These are phyloP conservation scores for Rhynchophorus ferrugineus DNA, from an alignment of 1,140 invertebrate genomes.

Conservation along the genomic window DNA sequence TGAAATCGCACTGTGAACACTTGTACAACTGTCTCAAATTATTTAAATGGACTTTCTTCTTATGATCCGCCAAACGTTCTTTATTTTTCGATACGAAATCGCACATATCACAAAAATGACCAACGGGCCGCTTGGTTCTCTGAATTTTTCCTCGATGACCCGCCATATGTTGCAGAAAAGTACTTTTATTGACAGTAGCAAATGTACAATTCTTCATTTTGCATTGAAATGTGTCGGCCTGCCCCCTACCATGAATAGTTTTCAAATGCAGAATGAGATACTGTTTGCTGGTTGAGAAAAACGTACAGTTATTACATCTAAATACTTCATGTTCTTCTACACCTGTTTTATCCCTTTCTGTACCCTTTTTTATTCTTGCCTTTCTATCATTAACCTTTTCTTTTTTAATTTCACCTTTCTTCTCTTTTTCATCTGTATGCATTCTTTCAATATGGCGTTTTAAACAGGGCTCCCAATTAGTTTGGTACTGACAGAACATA, in stretches of 20 bases:
- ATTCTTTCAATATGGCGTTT: slow-evolving; percentile 16
- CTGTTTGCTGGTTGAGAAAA: slow-evolving; percentile 16
- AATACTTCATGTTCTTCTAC: slow-evolving; percentile 1
- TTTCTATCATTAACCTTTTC: neutral
- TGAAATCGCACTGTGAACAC: slow-evolving; percentile 16
- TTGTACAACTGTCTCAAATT: slow-evolving; percentile 9
- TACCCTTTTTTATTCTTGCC: neutral
- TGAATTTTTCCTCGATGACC: slow-evolving; percentile 13
- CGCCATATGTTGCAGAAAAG: slow-evolving; percentile 13
- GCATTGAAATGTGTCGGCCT: slow-evolving; percentile 5
- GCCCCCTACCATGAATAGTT: slow-evolving; percentile 4
- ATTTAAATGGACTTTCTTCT: slow-evolving; percentile 7
- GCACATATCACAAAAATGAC: slow-evolving; percentile 18
- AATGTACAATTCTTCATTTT: slow-evolving; percentile 17
- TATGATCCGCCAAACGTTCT: slow-evolving; percentile 11
- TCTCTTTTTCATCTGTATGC: slow-evolving; percentile 12
- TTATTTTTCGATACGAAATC: slow-evolving; percentile 17
- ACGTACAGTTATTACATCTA: slow-evolving; percentile 17
- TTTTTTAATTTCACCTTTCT: neutral
- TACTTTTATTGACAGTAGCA: slow-evolving; percentile 9
- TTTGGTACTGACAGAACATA: slow-evolving; percentile 16
- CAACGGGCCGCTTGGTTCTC: slow-evolving; percentile 11
- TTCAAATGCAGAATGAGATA: slow-evolving; percentile 18
- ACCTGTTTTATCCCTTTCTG: neutral
- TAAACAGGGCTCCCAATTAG: slow-evolving; percentile 22